Evolutionary conservation across 2,113 vertebrate species (phyloP), one percentile per base, ranked within the genome.

Genomic region (Heterocephalus glaber): DNA sequence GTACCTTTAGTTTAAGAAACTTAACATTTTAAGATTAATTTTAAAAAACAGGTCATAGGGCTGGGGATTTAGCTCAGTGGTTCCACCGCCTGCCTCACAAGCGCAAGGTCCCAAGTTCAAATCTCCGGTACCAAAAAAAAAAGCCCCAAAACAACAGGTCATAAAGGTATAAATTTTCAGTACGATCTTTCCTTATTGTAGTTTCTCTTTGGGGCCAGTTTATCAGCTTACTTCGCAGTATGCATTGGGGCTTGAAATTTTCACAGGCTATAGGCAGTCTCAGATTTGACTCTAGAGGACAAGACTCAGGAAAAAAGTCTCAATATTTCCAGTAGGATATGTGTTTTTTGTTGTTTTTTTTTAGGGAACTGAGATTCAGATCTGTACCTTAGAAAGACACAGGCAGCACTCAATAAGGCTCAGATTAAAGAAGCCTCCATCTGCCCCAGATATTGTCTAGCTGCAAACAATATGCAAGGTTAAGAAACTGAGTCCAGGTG

Each of bases 401-500:
- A 1, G 93, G 54, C 92, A 94, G 63, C 68, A 68, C 38, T n/a
- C 80, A 97, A 20, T 96, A 88, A 95, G 97, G 97, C 24, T 95
- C 82, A 22, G 79, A 86, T 81, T 16, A 77, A 97, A 98, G 90
- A 60, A 58, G 65, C 95, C 96, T 95, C 95, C 87, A 60, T 95
- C 68, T 85, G 84, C 95, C 95, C 94, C 94, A 97, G 97, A 97
- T 97, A 96, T 97, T 97, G 96, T 80, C 95, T 96, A 97, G 94
- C 96, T 97, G 85, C 58, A 92, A 98, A 98, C 96, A 97, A 96
- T 95, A 77, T 88, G 6, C 81, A 52, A 90, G 92, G 95, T 89
- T 98, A 97, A 97, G 85, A 97, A 98, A 98, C 98, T 97, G 97
- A 98, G 97, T 96, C 93, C 96, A 94, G 97, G 96, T 97, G 98